Conservation (phyloP, 2,888 invertebrate genomes). For the Thalpophila matura region DNA sequence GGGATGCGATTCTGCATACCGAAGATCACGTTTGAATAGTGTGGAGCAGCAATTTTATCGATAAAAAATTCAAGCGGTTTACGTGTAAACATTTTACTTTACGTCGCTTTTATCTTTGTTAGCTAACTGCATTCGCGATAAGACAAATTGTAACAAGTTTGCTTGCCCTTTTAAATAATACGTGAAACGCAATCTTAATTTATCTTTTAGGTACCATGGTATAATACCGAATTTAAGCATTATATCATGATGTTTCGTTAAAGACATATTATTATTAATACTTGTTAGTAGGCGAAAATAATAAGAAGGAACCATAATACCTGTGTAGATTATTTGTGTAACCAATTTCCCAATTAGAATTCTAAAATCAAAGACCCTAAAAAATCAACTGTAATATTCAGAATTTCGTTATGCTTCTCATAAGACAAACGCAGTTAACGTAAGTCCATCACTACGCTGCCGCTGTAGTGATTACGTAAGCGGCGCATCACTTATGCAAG, state of each 20-base stretch:
- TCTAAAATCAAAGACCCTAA: not conserved
- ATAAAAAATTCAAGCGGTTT: conserved; percentile 27
- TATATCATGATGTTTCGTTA: not conserved
- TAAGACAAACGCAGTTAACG: not conserved
- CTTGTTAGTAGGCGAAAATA: not conserved
- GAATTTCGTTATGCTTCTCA: conserved; percentile 1
- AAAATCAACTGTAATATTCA: conserved; percentile 2
- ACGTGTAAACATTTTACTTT: not conserved
- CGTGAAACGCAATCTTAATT: conserved; percentile 21
- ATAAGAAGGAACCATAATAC: not conserved
- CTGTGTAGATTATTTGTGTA: not conserved
- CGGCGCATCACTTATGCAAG: conserved; percentile 86
- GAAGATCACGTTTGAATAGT: conserved; percentile 76
- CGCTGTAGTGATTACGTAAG: conserved; percentile 77
- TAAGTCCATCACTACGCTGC: conserved; percentile 51
- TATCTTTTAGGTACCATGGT: not conserved
- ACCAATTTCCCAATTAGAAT: not conserved
- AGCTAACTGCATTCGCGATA: conserved; percentile 28
- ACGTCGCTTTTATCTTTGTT: conserved; percentile 24
- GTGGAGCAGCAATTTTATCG: conserved; percentile 62
- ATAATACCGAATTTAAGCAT: not conserved
- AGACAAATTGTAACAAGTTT: conserved; percentile 17
- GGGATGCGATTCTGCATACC: conserved; percentile 81
- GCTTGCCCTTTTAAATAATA: not conserved
- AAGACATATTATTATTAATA: too few species aligned